Evolutionary conservation across 2,113 vertebrate species (phyloP), one percentile per base, ranked within the genome.

Genomic region (Saccopteryx bilineata): DNA sequence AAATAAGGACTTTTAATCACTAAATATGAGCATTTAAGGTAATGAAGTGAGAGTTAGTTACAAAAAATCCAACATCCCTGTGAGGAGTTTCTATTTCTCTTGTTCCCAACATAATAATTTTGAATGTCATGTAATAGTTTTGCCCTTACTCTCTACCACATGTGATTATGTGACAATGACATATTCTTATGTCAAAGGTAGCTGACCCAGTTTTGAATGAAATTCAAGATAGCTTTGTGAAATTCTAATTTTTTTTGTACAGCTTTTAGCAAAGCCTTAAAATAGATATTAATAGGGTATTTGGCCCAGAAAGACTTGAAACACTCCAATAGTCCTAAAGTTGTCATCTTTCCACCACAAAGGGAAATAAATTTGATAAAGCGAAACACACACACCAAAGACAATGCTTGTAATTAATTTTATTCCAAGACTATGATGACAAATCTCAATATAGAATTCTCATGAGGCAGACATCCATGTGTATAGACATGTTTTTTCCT

Each of bases 81-180:
- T 86, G 72, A 91, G 91, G 91, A 95, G 79, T n/a, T 96, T 96
- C 52, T 94, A 72, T 91, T 96, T 89, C 89, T 90, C 58, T 69
- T 85, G 56, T 91, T 82, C 68, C 63, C 50, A 52, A 79, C 23
- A 72, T 75, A 79, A 91, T 81, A 93, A 86, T 94, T 74, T 69
- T 60, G 63, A 95, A 78, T 68, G 33, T 66, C 61, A 58, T 91
- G 3, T n/a, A 93, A 63, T 61, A 75, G 74, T 65, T 94, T 93
- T 75, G 10, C 31, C 48, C 33, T 96, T 86, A 61, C 39, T 91
- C 58, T 91, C 5, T 85, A 87, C 94, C 95, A 90, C n/a, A 50
- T 83, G 89, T 96, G 82, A 90, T 89, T 96, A 96, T 56, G 91
- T 96, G 95, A 87, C 69, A 96, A 69, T 94, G 79, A 93, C 69